Evolutionary conservation across 2,113 vertebrate species (phyloP).

Genomic region (Panthera leo): DNA sequence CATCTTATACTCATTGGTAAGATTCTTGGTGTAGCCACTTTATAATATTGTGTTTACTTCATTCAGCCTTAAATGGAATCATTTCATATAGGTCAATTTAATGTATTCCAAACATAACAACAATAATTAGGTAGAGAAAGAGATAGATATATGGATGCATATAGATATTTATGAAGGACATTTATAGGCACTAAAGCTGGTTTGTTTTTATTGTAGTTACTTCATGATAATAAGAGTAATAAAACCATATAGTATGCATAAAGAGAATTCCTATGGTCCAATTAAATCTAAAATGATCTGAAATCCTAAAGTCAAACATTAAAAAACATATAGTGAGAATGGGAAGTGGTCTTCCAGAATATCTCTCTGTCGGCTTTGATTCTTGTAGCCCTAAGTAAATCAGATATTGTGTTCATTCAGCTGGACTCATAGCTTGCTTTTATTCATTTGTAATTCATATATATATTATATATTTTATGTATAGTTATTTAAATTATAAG

Average conservation of each 20-base stretch:
- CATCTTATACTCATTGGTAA: background rate
- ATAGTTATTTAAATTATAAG: background rate
- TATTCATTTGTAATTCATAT: background rate
- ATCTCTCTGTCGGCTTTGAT: background rate
- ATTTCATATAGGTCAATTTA: background rate
- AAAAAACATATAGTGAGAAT: background rate
- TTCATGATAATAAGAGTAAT: background rate
- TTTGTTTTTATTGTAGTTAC: background rate
- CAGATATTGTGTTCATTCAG: background rate
- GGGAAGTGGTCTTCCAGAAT: background rate
- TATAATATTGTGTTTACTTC: background rate
- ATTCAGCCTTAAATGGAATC: background rate
- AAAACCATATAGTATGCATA: background rate
- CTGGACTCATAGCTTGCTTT: background rate
- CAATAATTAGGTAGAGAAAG: background rate
- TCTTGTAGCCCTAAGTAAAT: background rate
- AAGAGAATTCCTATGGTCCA: background rate
- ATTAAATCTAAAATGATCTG: background rate
- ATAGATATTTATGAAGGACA: background rate
- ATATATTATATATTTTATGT: background rate
- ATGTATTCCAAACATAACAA: constrained; percentile 8
- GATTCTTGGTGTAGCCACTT: background rate
- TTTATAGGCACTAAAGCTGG: background rate
- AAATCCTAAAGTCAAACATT: constrained; percentile 6
- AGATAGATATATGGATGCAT: background rate